phyloP scores from a whole-genome alignment of 2,888 invertebrate genomes.

The Epiperipatus broadwayi region DNA sequence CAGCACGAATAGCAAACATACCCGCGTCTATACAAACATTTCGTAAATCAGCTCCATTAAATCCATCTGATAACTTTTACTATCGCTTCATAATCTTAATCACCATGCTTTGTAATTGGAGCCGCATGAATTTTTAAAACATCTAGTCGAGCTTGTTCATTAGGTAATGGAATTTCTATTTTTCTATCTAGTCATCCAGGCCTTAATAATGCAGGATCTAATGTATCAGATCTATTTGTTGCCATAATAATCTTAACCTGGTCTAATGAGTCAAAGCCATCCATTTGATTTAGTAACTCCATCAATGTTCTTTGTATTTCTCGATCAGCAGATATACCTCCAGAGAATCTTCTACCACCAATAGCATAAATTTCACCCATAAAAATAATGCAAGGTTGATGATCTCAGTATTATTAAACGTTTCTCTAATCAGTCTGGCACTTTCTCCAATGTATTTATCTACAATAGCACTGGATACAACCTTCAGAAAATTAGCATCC shows the following conservation, averaged over 20 bases:
- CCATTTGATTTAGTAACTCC: conserved; percentile 38
- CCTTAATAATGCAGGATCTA: conserved; percentile 35
- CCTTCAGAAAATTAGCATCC: conserved; percentile 36
- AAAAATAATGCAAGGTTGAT: conserved; percentile 37
- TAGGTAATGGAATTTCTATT: conserved; percentile 38
- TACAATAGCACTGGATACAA: conserved; percentile 37
- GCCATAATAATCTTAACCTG: conserved; percentile 37
- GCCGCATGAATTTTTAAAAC: conserved; percentile 34
- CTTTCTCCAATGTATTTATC: conserved; percentile 38
- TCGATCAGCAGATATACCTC: conserved; percentile 36
- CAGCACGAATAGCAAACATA: conserved; percentile 36
- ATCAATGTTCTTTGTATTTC: conserved; percentile 37
- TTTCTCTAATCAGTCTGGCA: conserved; percentile 35
- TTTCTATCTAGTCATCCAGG: conserved; percentile 36
- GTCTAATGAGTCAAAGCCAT: conserved; percentile 36
- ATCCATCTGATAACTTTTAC: conserved; percentile 37
- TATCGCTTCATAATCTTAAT: conserved; percentile 36
- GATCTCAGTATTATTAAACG: conserved; percentile 37
- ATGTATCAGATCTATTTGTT: conserved; percentile 35
- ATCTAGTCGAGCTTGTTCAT: conserved; percentile 34
- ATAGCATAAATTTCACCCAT: conserved; percentile 39
- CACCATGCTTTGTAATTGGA: conserved; percentile 35
- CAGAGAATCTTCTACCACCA: conserved; percentile 34
- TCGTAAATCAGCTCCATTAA: conserved; percentile 36
- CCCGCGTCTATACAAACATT: conserved; percentile 39